Conservation (phyloP, 2,888 invertebrate species). For the Physocephala rufipes region DNA sequence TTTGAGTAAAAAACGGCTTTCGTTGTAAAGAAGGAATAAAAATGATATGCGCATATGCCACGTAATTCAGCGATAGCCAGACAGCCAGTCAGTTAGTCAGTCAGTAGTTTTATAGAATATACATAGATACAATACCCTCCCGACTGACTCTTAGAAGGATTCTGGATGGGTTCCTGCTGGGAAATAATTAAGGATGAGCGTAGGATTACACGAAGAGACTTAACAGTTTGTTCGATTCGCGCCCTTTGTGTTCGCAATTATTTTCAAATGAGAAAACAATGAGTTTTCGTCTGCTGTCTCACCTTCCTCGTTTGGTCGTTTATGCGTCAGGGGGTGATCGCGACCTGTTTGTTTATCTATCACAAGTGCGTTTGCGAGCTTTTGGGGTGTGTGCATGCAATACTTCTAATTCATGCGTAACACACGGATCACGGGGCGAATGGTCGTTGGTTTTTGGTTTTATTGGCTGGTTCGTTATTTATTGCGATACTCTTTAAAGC, state of each 20-base stretch:
- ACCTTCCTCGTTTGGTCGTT: too few species aligned
- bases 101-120: too few species aligned
- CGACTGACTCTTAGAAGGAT: too few species aligned
- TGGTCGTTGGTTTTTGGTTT: too few species aligned
- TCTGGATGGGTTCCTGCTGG: background rate
- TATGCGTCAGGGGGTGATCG: background rate
- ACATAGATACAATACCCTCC: background rate
- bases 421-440: background rate
- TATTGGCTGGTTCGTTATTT: background rate
- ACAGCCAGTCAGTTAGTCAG: too few species aligned
- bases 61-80: background rate
- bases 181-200: constrained; percentile 35
- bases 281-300: constrained; percentile 12
- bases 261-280: constrained; percentile 35
- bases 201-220: constrained; percentile 34
- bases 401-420: too few species aligned
- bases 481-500: too few species aligned
- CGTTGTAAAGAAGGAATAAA: background rate
- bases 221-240: too few species aligned
- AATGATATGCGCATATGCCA: constrained; percentile 23
- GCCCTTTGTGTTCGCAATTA: constrained; percentile 31
- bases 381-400: background rate
- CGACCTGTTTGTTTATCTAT: constrained; percentile 31
- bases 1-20: background rate
- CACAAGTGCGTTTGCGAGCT: constrained; percentile 21